Conservation (phyloP, 1,140 invertebrate genomes). For the Rhopalosiphum maidis region DNA sequence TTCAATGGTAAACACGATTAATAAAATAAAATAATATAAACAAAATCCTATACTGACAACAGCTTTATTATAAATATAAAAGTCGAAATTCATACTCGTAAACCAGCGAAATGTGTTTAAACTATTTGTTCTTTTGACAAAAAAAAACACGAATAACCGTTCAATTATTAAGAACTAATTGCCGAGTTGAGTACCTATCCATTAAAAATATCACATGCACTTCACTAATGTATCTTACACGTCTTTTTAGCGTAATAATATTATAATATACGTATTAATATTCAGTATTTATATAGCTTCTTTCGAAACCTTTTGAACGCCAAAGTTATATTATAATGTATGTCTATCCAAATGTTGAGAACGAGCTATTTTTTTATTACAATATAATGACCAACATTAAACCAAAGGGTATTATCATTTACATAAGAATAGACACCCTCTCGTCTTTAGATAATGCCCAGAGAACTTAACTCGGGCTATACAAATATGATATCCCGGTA, state of each 20-base stretch:
- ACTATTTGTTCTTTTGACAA: not conserved
- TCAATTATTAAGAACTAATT: not conserved
- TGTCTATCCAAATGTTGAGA: not conserved
- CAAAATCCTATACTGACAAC: not conserved
- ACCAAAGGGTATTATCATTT: not conserved
- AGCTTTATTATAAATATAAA: not conserved
- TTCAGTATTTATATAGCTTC: not conserved
- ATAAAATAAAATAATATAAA: not conserved
- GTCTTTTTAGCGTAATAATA: not conserved
- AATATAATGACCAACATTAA: conserved; percentile 3
- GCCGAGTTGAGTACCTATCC: too few species aligned
- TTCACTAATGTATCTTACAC: too few species aligned
- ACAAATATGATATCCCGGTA: not conserved
- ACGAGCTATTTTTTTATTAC: conserved; percentile 24
- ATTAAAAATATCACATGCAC: too few species aligned
- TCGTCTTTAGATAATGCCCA: not conserved
- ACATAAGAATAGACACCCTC: conserved; percentile 41
- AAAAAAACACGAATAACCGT: not conserved
- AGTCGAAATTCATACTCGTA: not conserved
- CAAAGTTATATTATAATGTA: not conserved
- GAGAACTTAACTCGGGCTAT: not conserved
- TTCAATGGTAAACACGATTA: not conserved
- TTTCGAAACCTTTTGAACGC: not conserved
- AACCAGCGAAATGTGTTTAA: too few species aligned
- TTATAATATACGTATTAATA: not conserved